Conservation (phyloP, 2,888 invertebrate genomes). For the Mongoloraphidia duomilia region DNA sequence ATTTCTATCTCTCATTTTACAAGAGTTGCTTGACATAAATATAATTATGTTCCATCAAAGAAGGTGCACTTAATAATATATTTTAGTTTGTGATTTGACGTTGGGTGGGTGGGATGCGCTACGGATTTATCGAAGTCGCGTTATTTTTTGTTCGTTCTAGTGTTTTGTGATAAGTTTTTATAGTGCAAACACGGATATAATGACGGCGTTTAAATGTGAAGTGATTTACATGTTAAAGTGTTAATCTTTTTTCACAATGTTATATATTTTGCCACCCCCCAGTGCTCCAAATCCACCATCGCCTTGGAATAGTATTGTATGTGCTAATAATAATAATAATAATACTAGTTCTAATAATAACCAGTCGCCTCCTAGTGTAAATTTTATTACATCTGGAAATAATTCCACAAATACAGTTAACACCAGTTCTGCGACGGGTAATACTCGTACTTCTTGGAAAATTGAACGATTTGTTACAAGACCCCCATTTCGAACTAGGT, state of each 20-base stretch:
- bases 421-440: background rate
- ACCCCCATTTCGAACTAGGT: slow-evolving; percentile 1
- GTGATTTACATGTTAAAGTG: slow-evolving; percentile 4
- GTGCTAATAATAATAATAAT: slow-evolving; percentile 19
- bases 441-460: background rate
- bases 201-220: background rate
- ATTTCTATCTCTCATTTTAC: too few species aligned
- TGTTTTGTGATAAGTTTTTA: background rate
- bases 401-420: background rate
- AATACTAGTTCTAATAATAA: slow-evolving; percentile 10
- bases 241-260: slow-evolving; percentile 21
- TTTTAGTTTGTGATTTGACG: too few species aligned
- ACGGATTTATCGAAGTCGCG: too few species aligned
- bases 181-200: background rate
- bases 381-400: background rate
- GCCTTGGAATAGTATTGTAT: slow-evolving; percentile 33
- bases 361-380: slow-evolving; percentile 4
- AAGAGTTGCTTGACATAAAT: too few species aligned
- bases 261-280: slow-evolving; percentile 36
- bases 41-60: too few species aligned
- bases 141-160: background rate
- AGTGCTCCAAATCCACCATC: slow-evolving; percentile 33
- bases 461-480: slow-evolving; percentile 5
- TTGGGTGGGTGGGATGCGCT: too few species aligned
- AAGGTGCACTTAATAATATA: too few species aligned